These are phyloP conservation scores for Aix galericulata DNA, from an alignment of 2,113 vertebrate genomes.

Conservation along the genomic window DNA sequence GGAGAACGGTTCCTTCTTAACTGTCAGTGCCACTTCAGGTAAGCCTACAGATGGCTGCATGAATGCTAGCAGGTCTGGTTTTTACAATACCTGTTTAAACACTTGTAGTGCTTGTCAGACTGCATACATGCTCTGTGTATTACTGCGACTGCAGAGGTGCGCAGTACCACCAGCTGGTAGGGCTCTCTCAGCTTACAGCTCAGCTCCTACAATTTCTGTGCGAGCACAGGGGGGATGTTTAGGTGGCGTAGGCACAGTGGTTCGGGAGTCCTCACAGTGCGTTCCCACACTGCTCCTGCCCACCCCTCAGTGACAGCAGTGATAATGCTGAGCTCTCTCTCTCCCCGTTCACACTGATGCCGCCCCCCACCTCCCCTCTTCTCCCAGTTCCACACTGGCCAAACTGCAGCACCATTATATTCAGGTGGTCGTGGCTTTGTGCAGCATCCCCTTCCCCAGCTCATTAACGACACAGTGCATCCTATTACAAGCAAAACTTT, in stretches of 20 bases:
- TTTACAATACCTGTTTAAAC: background rate
- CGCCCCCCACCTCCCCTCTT: background rate
- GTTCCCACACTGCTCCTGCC: background rate
- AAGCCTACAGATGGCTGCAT: background rate
- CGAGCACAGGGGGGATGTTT: background rate
- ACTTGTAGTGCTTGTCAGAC: background rate
- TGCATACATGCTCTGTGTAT: background rate
- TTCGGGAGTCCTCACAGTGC: background rate
- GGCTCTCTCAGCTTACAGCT: background rate
- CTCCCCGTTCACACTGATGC: background rate
- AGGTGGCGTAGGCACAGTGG: background rate
- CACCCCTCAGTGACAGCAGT: background rate
- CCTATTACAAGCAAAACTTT: constrained; percentile 74
- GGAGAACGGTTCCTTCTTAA: background rate
- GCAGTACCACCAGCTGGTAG: rapidly evolving
- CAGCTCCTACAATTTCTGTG: background rate
- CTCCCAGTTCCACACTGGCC: constrained; percentile 9
- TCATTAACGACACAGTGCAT: constrained; percentile 69
- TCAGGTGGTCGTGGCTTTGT: background rate
- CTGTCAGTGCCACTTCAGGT: background rate
- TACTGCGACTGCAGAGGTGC: background rate
- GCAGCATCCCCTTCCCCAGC: constrained; percentile 47
- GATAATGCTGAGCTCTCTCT: background rate
- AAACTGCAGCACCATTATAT: background rate
- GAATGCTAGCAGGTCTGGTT: background rate